Evolutionary conservation across 30 jellyfish, hydroid and myxozoan genomes (phyloP).

Genomic region (Cassiopea xamachana): DNA sequence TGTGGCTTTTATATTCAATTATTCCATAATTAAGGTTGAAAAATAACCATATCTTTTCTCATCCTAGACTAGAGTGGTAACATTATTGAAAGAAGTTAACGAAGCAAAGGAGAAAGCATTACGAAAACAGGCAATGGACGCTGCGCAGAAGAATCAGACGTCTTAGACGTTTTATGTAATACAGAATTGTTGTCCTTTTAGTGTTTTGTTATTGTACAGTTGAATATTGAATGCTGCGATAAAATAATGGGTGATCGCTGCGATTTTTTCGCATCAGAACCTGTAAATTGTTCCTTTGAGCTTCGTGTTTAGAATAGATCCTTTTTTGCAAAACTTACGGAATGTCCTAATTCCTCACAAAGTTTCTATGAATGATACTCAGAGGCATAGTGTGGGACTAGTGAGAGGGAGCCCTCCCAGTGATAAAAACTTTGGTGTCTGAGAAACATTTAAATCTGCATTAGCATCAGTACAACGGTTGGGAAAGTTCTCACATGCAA

Average conservation of each 20-base stretch:
- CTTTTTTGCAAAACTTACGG: not conserved
- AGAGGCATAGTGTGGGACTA: no score
- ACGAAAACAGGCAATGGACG: not conserved
- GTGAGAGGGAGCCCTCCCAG: no score
- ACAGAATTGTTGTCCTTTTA: not conserved
- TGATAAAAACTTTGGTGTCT: no score
- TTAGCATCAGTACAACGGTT: no score
- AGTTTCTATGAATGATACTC: not conserved
- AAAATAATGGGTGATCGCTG: no score
- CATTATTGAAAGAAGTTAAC: conserved; percentile 55
- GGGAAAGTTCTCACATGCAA: no score
- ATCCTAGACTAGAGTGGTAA: conserved; percentile 64
- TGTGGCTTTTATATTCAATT: no score
- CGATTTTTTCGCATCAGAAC: not conserved
- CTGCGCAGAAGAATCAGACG: not conserved
- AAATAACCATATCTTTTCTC: not conserved
- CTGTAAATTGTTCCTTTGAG: not conserved
- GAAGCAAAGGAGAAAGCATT: conserved; percentile 33
- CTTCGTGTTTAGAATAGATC: not conserved
- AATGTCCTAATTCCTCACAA: no score
- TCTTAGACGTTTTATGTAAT: not conserved
- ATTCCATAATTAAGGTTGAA: no score
- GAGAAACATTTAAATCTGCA: no score
- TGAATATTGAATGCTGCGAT: no score
- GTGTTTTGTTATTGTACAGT: not conserved